These are phyloP conservation scores for Drosophila borealis DNA, from an alignment of 2,888 invertebrate species.

Conservation along the genomic window DNA sequence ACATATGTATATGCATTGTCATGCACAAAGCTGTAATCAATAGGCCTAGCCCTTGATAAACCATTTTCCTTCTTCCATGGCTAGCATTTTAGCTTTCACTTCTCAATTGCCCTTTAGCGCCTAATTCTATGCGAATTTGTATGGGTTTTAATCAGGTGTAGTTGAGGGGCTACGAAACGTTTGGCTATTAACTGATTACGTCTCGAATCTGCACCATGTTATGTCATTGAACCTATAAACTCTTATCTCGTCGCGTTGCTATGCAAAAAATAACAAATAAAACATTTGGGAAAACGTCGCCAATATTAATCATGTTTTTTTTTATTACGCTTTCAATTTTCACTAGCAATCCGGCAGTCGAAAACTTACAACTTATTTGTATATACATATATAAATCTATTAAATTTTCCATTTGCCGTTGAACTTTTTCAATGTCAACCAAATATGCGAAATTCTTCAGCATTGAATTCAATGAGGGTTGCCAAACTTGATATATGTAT, in stretches of 20 bases:
- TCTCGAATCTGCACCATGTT: conserved; percentile 26
- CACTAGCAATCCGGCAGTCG: not conserved
- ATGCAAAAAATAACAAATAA: conserved; percentile 34
- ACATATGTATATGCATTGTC: not conserved
- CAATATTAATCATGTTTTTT: conserved; percentile 1
- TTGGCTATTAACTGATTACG: conserved; percentile 20
- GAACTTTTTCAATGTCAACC: conserved; percentile 48
- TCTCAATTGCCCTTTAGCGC: conserved; percentile 12
- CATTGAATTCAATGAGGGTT: conserved; percentile 21
- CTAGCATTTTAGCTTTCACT: conserved; percentile 28
- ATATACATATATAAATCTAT: not conserved
- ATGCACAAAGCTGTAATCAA: conserved; percentile 52
- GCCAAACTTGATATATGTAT: conserved; percentile 2
- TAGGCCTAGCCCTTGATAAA: conserved; percentile 63
- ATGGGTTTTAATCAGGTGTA: conserved; percentile 60
- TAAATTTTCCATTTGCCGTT: conserved; percentile 29
- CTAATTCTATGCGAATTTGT: conserved; percentile 50
- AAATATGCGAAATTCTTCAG: conserved; percentile 39
- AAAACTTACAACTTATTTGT: no score
- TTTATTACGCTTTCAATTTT: not conserved
- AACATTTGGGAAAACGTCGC: conserved; percentile 7
- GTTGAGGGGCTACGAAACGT: conserved; percentile 1
- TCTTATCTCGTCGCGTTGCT: conserved; percentile 60
- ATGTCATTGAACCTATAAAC: conserved; percentile 64
- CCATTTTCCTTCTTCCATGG: not conserved